Evolutionary conservation across 2,113 vertebrate genomes (phyloP).

Genomic region (Edolisoma coerulescens): DNA sequence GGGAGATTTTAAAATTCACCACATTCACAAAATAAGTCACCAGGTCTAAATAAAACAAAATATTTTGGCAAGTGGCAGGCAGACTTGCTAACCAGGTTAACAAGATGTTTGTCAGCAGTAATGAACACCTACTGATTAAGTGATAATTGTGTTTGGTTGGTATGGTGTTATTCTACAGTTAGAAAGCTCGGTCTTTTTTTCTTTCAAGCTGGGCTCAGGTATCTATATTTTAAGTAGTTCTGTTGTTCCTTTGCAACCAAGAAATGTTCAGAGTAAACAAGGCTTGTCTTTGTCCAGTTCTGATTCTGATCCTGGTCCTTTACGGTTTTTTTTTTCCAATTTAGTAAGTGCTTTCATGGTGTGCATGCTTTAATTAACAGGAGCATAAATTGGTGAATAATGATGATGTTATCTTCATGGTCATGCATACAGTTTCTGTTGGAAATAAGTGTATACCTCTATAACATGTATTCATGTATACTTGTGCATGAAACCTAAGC

Average conservation of each 20-base stretch:
- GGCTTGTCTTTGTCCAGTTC: not conserved
- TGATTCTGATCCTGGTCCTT: not conserved
- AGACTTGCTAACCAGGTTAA: constrained; percentile 49
- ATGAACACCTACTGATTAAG: not conserved
- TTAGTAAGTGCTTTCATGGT: not conserved
- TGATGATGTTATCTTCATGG: not conserved
- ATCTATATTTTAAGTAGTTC: not conserved
- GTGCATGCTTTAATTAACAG: not conserved
- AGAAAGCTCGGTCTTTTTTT: not conserved
- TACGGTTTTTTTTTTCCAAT: not conserved
- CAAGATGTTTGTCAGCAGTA: constrained; percentile 39
- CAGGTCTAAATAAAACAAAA: constrained; percentile 58
- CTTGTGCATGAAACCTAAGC: not conserved
- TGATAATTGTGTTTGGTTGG: constrained; percentile 12
- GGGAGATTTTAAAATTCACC: constrained; percentile 30
- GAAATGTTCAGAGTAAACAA: not conserved
- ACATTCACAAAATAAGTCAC: constrained; percentile 32
- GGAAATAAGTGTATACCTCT: not conserved
- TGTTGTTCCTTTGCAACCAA: not conserved
- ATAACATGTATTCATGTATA: not conserved
- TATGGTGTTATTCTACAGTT: not conserved
- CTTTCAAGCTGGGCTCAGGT: not conserved
- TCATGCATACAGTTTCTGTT: not conserved
- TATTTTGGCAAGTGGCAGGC: constrained; percentile 59
- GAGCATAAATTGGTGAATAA: not conserved